These are phyloP conservation scores for Erpornis zantholeuca DNA, from an alignment of 2,113 vertebrate species.

Conservation along the genomic window DNA sequence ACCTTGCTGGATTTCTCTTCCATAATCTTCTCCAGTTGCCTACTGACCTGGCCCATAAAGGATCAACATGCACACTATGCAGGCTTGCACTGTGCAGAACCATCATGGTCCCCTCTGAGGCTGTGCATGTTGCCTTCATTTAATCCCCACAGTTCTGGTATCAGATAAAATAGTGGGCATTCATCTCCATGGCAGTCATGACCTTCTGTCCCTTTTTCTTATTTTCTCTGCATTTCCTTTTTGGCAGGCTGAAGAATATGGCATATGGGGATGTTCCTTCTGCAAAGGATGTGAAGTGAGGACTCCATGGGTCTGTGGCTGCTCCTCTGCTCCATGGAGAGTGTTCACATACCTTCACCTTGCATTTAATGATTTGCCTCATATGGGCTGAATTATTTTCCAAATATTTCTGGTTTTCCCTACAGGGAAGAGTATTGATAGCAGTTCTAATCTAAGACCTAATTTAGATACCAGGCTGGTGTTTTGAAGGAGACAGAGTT, in stretches of 20 bases:
- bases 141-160: not conserved
- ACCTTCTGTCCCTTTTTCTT: not conserved
- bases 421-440: not conserved
- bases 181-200: not conserved
- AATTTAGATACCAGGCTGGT: not conserved
- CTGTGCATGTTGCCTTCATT: not conserved
- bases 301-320: not conserved
- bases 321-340: not conserved
- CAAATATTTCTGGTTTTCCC: not conserved
- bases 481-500: not conserved
- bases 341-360: not conserved
- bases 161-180: not conserved
- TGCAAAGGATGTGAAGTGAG: not conserved
- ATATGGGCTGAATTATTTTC: not conserved
- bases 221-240: not conserved
- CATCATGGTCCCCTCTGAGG: accelerated
- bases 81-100: not conserved
- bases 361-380: not conserved
- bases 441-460: not conserved
- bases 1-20: not conserved
- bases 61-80: not conserved
- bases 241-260: not conserved
- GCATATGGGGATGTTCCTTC: not conserved
- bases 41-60: not conserved
- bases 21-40: not conserved